These are phyloP conservation scores for Brachylomia viminalis DNA, from an alignment of 2,888 invertebrate genomes.

Conservation along the genomic window DNA sequence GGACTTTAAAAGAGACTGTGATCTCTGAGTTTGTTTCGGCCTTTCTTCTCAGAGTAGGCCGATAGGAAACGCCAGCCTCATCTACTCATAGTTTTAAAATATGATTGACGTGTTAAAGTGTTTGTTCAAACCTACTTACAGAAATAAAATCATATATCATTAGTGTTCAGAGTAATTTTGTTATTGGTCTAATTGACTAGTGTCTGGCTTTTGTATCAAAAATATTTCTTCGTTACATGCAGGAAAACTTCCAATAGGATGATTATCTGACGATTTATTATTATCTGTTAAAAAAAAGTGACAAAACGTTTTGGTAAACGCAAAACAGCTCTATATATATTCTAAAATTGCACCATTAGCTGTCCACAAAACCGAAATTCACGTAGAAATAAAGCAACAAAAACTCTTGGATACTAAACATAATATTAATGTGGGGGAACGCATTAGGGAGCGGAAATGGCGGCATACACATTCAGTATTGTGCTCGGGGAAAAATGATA, in stretches of 20 bases:
- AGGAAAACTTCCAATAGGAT: background rate
- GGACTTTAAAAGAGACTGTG: too few relatives aligned
- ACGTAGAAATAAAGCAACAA: constrained; percentile 68
- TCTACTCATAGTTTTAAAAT: too few relatives aligned
- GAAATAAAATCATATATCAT: too few relatives aligned
- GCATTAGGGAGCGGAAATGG: constrained; percentile 89
- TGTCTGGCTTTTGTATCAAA: background rate
- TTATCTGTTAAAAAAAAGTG: background rate
- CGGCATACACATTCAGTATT: constrained; percentile 82
- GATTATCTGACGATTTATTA: too few relatives aligned
- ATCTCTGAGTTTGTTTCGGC: too few relatives aligned
- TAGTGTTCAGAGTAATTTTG: too few relatives aligned
- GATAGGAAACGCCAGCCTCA: too few relatives aligned
- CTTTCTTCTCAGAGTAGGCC: too few relatives aligned
- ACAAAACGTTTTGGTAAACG: constrained; percentile 12
- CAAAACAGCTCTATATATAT: constrained; percentile 19
- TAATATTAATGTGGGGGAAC: constrained; percentile 79
- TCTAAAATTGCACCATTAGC: constrained; percentile 32
- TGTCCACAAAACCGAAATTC: constrained; percentile 41
- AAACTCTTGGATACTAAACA: constrained; percentile 73
- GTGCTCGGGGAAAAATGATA: constrained; percentile 88
- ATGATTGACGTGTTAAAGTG: too few relatives aligned
- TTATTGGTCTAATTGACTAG: background rate
- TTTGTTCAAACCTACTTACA: too few relatives aligned
- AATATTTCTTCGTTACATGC: too few relatives aligned